Conservation (phyloP, 2,797 vertebrate species). For the Paramormyrops hopkinsi region DNA sequence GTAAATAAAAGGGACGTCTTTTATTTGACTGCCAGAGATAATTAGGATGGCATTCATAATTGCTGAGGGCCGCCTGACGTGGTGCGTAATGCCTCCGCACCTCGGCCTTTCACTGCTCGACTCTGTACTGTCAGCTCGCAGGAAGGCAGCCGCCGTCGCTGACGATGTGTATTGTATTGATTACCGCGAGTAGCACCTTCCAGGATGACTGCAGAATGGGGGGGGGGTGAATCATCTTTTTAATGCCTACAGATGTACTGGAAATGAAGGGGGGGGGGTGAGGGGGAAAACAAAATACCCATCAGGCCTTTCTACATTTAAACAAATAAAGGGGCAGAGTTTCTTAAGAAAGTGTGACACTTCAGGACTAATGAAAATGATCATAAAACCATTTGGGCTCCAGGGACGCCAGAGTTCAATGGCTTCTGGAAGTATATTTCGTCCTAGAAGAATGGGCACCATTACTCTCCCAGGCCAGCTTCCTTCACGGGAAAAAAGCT, state of each 20-base stretch:
- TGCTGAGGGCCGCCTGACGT: slow-evolving; percentile 62
- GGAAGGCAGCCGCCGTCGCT: slow-evolving; percentile 57
- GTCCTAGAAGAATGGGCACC: slow-evolving; percentile 18
- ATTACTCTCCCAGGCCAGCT: slow-evolving; percentile 36
- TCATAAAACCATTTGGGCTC: slow-evolving; percentile 24
- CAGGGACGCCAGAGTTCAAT: slow-evolving; percentile 6
- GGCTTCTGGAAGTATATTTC: slow-evolving; percentile 16
- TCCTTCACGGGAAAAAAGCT: slow-evolving; percentile 44
- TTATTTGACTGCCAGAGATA: slow-evolving; percentile 66
- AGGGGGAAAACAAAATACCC: neutral
- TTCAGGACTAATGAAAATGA: slow-evolving; percentile 20
- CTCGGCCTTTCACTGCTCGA: slow-evolving; percentile 58
- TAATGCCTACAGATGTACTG: slow-evolving; percentile 27
- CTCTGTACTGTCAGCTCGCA: slow-evolving; percentile 63
- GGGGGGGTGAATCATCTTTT: slow-evolving; percentile 6
- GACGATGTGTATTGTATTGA: slow-evolving; percentile 52
- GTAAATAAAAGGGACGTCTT: slow-evolving; percentile 49
- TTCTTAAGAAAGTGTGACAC: neutral
- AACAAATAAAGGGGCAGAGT: slow-evolving; percentile 15
- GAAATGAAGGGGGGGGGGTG: neutral
- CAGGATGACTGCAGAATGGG: slow-evolving; percentile 29
- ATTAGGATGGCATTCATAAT: slow-evolving; percentile 72
- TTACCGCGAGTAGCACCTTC: slow-evolving; percentile 30
- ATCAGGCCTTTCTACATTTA: slow-evolving; percentile 1
- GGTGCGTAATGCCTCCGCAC: slow-evolving; percentile 61